Conservation (phyloP, 2,113 vertebrate genomes). For the Thermophis baileyi region DNA sequence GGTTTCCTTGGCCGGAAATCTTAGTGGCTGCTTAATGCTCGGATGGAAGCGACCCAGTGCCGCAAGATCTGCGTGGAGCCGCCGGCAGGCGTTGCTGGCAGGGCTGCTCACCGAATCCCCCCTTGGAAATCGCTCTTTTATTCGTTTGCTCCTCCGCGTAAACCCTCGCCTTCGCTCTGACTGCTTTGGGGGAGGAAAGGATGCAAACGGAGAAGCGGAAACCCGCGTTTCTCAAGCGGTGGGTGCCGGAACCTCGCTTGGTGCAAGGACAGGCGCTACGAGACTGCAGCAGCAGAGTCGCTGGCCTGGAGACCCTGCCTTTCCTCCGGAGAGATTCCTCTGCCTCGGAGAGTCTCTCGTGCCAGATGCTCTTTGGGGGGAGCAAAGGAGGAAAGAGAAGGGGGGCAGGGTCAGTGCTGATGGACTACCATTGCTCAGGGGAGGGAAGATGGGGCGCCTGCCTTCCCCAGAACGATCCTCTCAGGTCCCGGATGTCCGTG, state of each 20-base stretch:
- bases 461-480: not conserved
- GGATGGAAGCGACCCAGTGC: not conserved
- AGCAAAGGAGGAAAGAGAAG: not conserved
- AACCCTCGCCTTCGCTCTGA: not conserved
- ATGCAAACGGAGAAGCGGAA: not conserved
- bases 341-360: not conserved
- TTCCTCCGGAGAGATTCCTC: not conserved
- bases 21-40: not conserved
- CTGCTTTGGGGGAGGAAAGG: not conserved
- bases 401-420: not conserved
- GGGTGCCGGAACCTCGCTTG: not conserved
- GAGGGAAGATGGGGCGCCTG: no score
- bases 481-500: no score
- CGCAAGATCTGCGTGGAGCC: not conserved
- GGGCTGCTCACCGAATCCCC: not conserved
- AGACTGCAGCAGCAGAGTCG: not conserved
- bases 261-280: not conserved
- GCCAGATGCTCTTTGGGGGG: not conserved
- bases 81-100: not conserved
- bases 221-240: not conserved
- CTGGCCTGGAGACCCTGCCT: not conserved
- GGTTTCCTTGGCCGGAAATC: not conserved
- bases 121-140: not conserved
- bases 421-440: not conserved
- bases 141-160: not conserved